Percentiles rank a stretch among this genome's conserved stretches.
Conservation (phyloP, 2,888 invertebrate genomes). For the Eurois occulta region DNA sequence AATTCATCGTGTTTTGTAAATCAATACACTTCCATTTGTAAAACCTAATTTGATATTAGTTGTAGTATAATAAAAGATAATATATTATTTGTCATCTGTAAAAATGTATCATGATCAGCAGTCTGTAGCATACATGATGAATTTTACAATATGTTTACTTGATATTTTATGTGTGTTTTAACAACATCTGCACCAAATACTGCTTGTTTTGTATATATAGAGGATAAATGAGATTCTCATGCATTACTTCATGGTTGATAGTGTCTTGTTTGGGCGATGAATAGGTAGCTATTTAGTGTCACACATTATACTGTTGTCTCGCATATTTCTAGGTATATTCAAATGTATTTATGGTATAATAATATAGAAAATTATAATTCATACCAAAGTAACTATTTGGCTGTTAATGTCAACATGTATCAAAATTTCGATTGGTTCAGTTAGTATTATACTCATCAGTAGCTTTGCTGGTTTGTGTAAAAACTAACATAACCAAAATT, state of each 20-base stretch:
- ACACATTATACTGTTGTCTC: constrained; percentile 67
- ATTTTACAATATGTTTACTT: constrained; percentile 37
- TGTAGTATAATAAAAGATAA: constrained; percentile 45
- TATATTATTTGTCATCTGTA: constrained; percentile 54
- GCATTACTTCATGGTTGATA: constrained; percentile 62
- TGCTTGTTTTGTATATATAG: constrained; percentile 75
- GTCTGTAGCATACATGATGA: constrained; percentile 37
- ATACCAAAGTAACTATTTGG: constrained; percentile 82
- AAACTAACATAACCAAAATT: constrained; percentile 11
- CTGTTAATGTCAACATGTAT: constrained; percentile 76
- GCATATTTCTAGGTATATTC: constrained; percentile 70
- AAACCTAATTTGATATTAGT: constrained; percentile 70
- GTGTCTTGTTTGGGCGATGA: constrained; percentile 61
- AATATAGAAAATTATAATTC: constrained; percentile 71
- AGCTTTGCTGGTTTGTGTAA: constrained; percentile 25
- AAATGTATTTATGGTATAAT: constrained; percentile 69
- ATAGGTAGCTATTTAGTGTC: constrained; percentile 67
- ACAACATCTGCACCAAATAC: constrained; percentile 67
- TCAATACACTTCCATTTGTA: constrained; percentile 54
- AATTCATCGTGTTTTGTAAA: constrained; percentile 50
- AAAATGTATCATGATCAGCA: constrained; percentile 45
- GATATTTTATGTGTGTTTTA: constrained; percentile 50
- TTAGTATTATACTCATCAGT: constrained; percentile 59
- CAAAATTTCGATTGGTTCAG: constrained; percentile 71
- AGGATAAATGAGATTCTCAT: constrained; percentile 63